These are phyloP conservation scores for Progne subis DNA, from an alignment of 2,113 vertebrate species.

Conservation along the genomic window DNA sequence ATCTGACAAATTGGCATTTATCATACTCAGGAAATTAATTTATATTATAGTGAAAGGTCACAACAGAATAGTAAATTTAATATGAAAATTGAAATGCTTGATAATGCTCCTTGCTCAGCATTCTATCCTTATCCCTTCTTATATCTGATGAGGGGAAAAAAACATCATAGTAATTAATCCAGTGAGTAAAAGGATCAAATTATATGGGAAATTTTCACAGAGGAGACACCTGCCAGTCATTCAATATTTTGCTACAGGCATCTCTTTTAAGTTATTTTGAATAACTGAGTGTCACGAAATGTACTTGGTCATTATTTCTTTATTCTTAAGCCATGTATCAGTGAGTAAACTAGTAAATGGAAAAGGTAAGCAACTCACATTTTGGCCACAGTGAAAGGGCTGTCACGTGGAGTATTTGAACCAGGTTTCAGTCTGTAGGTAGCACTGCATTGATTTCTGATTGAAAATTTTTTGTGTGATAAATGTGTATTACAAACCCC, in stretches of 20 bases:
- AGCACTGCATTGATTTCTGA: neutral
- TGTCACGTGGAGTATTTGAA: neutral
- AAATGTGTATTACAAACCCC: neutral
- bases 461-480: neutral
- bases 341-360: neutral
- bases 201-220: neutral
- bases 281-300: neutral
- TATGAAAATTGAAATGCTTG: neutral
- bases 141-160: neutral
- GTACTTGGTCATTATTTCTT: neutral
- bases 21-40: neutral
- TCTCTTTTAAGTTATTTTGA: neutral
- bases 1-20: neutral
- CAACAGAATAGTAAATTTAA: neutral
- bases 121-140: neutral
- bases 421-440: neutral
- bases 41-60: neutral
- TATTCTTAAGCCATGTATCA: neutral
- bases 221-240: neutral
- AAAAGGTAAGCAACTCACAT: neutral
- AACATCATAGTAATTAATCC: neutral
- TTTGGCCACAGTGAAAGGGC: neutral
- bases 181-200: neutral
- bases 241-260: neutral
- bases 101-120: neutral